Evolutionary conservation across 2,113 vertebrate genomes (phyloP), one percentile per base, ranked within the genome.

Genomic region (Indicator indicator): DNA sequence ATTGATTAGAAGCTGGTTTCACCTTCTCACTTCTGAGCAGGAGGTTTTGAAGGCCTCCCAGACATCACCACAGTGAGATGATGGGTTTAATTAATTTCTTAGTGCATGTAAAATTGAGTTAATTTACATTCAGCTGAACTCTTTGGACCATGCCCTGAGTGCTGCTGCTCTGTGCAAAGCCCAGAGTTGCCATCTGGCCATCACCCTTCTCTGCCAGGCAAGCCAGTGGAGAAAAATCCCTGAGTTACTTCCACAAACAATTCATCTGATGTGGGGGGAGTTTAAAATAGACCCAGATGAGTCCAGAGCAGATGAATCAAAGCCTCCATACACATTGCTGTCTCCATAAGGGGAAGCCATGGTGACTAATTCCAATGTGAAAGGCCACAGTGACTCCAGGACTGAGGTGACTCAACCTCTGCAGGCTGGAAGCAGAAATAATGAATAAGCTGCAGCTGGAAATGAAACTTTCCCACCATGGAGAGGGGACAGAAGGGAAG

Each of bases 141-240:
- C 63, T 73, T 30, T n/a, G 62, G 26, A 12, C 32, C 6, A 2
- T 48, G 18, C 30, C 70, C 0, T 0, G 30, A 33, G 9, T 1
- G 4, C 33, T 36, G 5, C 26, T 42, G 70, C 62, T 64, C 58
- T 26, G 44, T 32, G 10, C 40, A 60, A 86, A 83, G 26, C 4
- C 36, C 4, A 0, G 8, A 5, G 33, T 65, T 70, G 52, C 77
- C 14, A 2, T 0, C 1, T 18, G 40, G 16, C 77, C 0, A 0
- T 11, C 46, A 9, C 38, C 26, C 64, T 56, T 36, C 2, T 3
- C 44, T 62, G 64, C n/a, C 33, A 15, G n/a, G 38, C 58, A 67
- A 52, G 52, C 30, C 54, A 69, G 18, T 1, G 16, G 74, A 65
- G 36, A 36, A 86, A 78, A 72, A 42, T 9, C 19, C 10, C 3